Conservation (phyloP, 2,113 vertebrate genomes). For the Antidorcas marsupialis region DNA sequence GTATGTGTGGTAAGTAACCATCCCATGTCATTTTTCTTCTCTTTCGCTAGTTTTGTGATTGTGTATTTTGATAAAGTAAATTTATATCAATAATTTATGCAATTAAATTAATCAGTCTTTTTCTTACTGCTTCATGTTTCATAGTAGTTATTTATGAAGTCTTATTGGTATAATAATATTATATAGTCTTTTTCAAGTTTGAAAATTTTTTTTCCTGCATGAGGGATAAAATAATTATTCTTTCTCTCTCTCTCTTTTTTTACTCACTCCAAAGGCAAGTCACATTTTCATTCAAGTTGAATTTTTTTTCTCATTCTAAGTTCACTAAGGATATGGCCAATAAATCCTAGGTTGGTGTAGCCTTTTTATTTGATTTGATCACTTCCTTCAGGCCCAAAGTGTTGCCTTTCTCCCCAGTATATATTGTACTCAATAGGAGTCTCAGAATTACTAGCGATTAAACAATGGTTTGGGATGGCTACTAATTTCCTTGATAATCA, state of each 20-base stretch:
- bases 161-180: not conserved
- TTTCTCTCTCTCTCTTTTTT: not conserved
- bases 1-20: not conserved
- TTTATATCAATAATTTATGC: not conserved
- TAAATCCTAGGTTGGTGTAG: not conserved
- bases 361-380: not conserved
- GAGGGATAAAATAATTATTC: not conserved
- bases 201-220: not conserved
- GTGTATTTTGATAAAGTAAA: not conserved
- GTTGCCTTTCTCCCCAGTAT: too few species aligned
- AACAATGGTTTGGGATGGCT: fast-evolving
- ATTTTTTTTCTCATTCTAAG: not conserved
- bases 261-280: not conserved
- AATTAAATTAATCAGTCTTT: not conserved
- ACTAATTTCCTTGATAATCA: not conserved
- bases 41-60: not conserved
- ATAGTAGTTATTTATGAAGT: not conserved
- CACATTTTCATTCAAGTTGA: not conserved
- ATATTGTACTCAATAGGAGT: not conserved
- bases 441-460: not conserved
- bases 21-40: not conserved
- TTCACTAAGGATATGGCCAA: not conserved
- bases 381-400: not conserved
- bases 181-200: not conserved
- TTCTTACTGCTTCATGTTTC: not conserved